Base-by-base conservation (phyloP, 2,888 invertebrate species). In the Netelia virgata region DNA sequence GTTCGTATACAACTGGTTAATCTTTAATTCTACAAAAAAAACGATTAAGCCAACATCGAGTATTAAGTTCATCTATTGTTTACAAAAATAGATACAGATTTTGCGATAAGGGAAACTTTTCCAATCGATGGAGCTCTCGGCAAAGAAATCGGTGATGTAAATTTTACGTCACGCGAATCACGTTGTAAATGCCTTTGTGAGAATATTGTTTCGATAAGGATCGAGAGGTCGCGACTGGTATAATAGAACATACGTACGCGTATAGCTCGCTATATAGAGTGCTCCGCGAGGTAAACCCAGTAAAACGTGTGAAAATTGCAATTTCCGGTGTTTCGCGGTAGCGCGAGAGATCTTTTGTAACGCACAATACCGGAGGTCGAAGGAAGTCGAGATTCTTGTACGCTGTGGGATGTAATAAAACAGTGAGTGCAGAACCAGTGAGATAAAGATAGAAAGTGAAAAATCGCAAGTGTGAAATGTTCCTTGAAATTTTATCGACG, bases 231-330 rank as follows among this genome's bases (percentile, higher is more conserved):
- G 47, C 43, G 43, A 20, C 28, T 23, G 23, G 28, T 47, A 47
- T 47, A 47, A 47, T 47, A 47, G 47, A 14, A 14, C 14, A 47
- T 47, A 47, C 14, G 14, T 47, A 47, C 14, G 14, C 14, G 14
- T 47, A 47, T 47, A 47, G 20, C 14, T 47, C 20, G 10, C 36
- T 18, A 14, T 41, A 53, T 41, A 36, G 20, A 63, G 64, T 72
- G n/a, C n/a, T n/a, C 63, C 70, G 63, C 57, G 57, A 63, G 16
- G 74, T 74, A 75, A 75, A 63, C 5, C 16, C 63, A 66, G 69
- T 69, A 53, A 36, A 36, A 61, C 74, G 74, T 74, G 81, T 75
- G 81, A 69, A 81, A 80, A 57, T 74, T 69, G 81, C 81, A 75
- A 69, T 69, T 81, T 81, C 81, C 74, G 81, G 68, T 79, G 43